Base-by-base conservation (phyloP, 2,797 vertebrate species). In the Macrochelys suwanniensis region DNA sequence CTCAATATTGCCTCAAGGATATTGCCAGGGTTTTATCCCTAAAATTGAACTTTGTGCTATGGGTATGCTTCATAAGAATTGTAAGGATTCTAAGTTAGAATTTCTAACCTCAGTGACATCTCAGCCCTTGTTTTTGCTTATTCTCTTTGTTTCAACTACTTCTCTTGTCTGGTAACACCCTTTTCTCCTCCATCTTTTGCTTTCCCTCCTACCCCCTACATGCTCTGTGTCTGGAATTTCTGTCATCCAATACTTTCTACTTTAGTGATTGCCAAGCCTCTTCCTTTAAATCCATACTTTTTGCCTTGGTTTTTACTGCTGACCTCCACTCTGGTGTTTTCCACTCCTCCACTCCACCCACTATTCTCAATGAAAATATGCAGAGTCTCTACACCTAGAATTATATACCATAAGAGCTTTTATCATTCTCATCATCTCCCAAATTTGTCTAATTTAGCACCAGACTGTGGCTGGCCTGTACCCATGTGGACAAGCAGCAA, bases 1-100 rank as follows among this genome's bases (percentile, higher is more conserved):
- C 2, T 5, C 0, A 5, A 17, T 61, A 71, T 13, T 1, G 56
- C 5, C 5, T 26, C 37, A 82, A 59, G 21, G 33, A 51, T 13
- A 25, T 13, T 42, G 15, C 37, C 3, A 82, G 80, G 13, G 51
- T 51, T 23, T 65, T 81, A 31, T 0, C 31, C 28, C 59, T 5
- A 61, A 61, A 15, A 61, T 17, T 33, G 13, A 33, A 61, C 31
- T 31, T 61, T 61, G 59, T 61, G 59, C 59, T 33, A 16, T 13
- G 13, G 6, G 31, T 13, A 59, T 26, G 11, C 26, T 59, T 59
- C 3, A 28, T 28, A 59, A 59, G 11, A 11, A 59, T 59, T 33
- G 31, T 33, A 61, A 61, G 5, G 59, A 33, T 33, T 61, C 31
- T 42, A 42, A 42, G 37, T 42, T 42, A 42, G 37, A 42, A 42